Base-by-base conservation (phyloP, 2,113 vertebrate species). In the Pachyramphus minor region DNA sequence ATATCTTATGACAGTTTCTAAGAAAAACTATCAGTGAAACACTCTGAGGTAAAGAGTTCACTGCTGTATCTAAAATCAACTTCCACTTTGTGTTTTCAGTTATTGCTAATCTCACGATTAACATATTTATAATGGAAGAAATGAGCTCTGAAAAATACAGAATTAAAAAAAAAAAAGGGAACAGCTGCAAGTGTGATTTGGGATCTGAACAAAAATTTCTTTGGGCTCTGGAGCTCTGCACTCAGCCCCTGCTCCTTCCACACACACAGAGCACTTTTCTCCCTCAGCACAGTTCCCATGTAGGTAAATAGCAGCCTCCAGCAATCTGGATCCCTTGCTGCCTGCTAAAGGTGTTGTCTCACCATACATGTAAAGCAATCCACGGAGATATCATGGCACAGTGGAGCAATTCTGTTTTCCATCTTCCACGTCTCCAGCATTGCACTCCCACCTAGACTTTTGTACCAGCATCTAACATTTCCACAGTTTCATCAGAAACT, bases 81-180 rank as follows among this genome's bases (percentile, higher is more conserved):
- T 96, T 96, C 52, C 49, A 85, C 20, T 82, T 95, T 84, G 30
- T 68, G 18, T 94, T 97, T 93, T 92, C 45, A 59, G 78, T 96
- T 93, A 91, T 88, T 84, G 87, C 50, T 94, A 88, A 94, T 88
- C 84, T 89, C 88, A 35, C 73, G 42, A 44, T 92, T 85, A 89
- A 94, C 53, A 82, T 20, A 58, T 86, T 95, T 97, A 25, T 81
- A 78, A 66, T 95, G 56, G 72, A 96, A 97, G 90, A 94, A 93
- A 93, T 7, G 74, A 93, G 28, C 50, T 84, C 93, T 95, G 87
- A 96, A 92, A 92, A 25, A 91, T 44, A 41, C 52, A 90, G 80
- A 63, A 16, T 41, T 21, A 18, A 28, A 12, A 8, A 10, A 33
- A 8, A 8, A 8, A 17, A 8, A 25, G 25, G 3, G 2, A 72